Evolutionary conservation across 2,888 invertebrate species (phyloP).

Genomic region (Xestia ashworthii): DNA sequence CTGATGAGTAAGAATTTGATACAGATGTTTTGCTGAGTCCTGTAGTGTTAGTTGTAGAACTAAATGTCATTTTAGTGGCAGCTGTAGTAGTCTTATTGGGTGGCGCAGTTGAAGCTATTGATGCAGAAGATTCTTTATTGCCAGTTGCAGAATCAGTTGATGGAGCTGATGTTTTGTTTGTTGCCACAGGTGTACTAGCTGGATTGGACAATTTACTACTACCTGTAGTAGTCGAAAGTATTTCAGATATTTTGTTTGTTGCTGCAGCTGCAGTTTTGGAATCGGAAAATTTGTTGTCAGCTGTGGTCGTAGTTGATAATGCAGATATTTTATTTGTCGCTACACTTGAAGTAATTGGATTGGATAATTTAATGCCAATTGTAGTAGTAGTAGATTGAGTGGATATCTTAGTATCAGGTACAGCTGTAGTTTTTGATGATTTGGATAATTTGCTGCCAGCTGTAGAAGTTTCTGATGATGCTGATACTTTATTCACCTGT

Average conservation of each 20-base stretch:
- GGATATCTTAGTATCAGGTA: too few species aligned
- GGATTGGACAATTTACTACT: slow-evolving; percentile 1
- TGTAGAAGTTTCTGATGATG: too few species aligned
- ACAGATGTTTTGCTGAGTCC: slow-evolving; percentile 20
- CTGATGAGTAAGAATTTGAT: slow-evolving; percentile 40
- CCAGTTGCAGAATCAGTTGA: neutral
- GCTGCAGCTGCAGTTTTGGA: neutral
- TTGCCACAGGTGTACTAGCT: neutral
- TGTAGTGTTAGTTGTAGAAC: slow-evolving; percentile 3
- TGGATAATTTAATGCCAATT: neutral
- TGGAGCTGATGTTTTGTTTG: slow-evolving; percentile 12
- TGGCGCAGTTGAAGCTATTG: slow-evolving; percentile 16
- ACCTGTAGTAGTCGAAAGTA: neutral
- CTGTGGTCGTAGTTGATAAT: neutral
- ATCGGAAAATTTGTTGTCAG: slow-evolving; percentile 17
- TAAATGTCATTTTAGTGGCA: slow-evolving; percentile 15
- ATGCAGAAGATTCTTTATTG: slow-evolving; percentile 19
- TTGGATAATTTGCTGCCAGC: too few species aligned
- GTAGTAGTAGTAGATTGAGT: too few species aligned
- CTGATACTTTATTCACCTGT: too few species aligned
- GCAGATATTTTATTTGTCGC: neutral
- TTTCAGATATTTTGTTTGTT: slow-evolving; percentile 10
- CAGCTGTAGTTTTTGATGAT: neutral
- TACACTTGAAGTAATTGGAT: neutral
- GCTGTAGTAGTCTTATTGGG: slow-evolving; percentile 17